Percentiles rank a stretch among this genome's conserved stretches.
Evolutionary conservation across 2,113 vertebrate genomes (phyloP).

Genomic region (Delphinapterus leucas): DNA sequence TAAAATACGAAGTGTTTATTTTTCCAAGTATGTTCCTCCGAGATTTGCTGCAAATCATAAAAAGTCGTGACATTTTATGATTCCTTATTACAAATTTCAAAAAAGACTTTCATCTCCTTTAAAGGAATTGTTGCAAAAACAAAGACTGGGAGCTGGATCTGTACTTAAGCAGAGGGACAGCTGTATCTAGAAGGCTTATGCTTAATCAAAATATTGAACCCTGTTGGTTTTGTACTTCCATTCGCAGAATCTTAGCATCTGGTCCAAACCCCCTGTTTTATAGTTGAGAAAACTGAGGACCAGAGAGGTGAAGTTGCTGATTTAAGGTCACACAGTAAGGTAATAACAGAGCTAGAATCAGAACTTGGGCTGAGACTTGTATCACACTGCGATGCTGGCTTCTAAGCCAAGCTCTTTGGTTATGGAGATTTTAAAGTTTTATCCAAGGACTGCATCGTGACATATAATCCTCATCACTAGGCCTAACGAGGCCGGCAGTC

Average conservation of each 20-base stretch:
- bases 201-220: background rate
- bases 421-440: background rate
- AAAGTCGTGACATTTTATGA: conserved; percentile 13
- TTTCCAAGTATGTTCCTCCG: conserved; percentile 11
- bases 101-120: background rate
- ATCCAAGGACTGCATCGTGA: background rate
- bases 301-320: background rate
- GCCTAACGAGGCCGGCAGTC: background rate
- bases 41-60: conserved; percentile 26
- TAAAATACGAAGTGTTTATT: background rate
- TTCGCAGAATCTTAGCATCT: background rate
- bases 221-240: background rate
- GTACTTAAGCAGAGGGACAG: background rate
- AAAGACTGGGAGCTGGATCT: background rate
- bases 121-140: background rate
- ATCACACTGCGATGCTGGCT: background rate
- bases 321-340: background rate
- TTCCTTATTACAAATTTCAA: conserved; percentile 27
- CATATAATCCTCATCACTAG: background rate
- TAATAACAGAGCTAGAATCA: background rate
- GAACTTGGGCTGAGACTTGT: background rate
- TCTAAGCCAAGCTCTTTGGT: background rate
- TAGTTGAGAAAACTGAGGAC: background rate
- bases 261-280: background rate
- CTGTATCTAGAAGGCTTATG: background rate